Conservation (phyloP, 2,888 invertebrate genomes). For the Helleia helle region DNA sequence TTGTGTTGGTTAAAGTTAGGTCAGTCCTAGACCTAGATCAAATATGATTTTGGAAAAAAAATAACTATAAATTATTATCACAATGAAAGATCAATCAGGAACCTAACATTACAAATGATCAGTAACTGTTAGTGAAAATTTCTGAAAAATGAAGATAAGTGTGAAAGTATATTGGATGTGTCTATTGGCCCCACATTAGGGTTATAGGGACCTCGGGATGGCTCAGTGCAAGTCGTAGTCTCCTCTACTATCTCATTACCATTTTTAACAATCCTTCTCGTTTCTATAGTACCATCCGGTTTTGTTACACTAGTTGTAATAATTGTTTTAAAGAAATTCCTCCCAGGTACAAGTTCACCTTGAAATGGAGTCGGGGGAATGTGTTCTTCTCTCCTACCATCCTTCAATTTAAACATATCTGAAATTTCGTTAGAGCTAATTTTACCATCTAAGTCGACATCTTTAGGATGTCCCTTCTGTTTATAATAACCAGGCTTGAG, state of each 20-base stretch:
- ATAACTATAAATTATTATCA: constrained; percentile 15
- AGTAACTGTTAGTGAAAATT: constrained; percentile 39
- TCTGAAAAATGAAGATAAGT: constrained; percentile 46
- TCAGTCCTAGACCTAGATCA: not conserved
- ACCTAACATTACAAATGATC: constrained; percentile 7
- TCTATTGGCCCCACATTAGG: constrained; percentile 36
- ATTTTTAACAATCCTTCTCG: constrained; percentile 52
- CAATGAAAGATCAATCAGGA: constrained; percentile 14
- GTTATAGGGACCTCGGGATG: constrained; percentile 26
- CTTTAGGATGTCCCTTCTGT: constrained; percentile 33
- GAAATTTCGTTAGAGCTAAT: constrained; percentile 59
- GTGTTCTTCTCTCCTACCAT: constrained; percentile 22
- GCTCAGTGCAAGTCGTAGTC: constrained; percentile 21
- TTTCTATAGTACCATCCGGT: constrained; percentile 56
- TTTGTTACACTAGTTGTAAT: constrained; percentile 60
- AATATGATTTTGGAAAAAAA: not conserved
- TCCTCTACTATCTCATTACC: constrained; percentile 57
- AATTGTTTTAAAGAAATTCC: constrained; percentile 54
- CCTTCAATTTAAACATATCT: constrained; percentile 47
- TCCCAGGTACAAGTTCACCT: constrained; percentile 43
- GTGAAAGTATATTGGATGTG: constrained; percentile 39
- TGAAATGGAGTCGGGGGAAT: constrained; percentile 33
- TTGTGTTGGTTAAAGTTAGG: no score
- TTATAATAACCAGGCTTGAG: constrained; percentile 57
- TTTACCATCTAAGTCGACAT: constrained; percentile 57